Evolutionary conservation across 1,140 invertebrate genomes (phyloP).

Genomic region (Drosophila busckii): DNA sequence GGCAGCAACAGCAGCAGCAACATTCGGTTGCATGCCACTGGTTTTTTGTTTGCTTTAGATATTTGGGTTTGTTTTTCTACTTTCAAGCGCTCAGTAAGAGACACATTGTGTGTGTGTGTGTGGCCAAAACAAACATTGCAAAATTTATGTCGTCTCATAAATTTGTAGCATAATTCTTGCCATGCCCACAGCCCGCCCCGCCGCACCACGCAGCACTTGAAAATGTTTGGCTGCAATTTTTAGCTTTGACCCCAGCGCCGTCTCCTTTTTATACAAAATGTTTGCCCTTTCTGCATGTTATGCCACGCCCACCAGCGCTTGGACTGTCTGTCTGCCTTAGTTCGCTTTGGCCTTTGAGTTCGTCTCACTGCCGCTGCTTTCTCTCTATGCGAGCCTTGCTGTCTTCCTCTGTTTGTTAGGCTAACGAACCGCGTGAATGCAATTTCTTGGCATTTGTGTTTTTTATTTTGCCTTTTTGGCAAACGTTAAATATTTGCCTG

Average conservation of each 20-base stretch:
- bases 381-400: not conserved
- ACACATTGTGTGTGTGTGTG: conserved; percentile 34
- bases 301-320: not conserved
- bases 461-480: conserved; percentile 33
- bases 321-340: conserved; percentile 38
- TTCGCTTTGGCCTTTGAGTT: conserved; percentile 58
- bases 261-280: no score
- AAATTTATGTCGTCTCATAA: conserved; percentile 76
- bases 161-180: conserved; percentile 75
- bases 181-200: conserved; percentile 26
- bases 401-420: conserved; percentile 52
- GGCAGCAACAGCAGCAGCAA: no score
- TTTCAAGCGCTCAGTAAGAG: conserved; percentile 6
- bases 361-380: not conserved
- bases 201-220: conserved; percentile 49
- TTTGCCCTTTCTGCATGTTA: no score
- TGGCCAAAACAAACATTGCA: conserved; percentile 73
- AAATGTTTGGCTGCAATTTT: conserved; percentile 74
- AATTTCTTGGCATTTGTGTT: conserved; percentile 46
- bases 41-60: conserved; percentile 58
- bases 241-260: conserved; percentile 21
- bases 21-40: no score
- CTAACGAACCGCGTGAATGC: conserved; percentile 74
- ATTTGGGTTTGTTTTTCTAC: conserved; percentile 65
- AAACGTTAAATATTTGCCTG: conserved; percentile 51